Evolutionary conservation across 2,797 vertebrate genomes (phyloP).

Genomic region (Sitta carolinensis): DNA sequence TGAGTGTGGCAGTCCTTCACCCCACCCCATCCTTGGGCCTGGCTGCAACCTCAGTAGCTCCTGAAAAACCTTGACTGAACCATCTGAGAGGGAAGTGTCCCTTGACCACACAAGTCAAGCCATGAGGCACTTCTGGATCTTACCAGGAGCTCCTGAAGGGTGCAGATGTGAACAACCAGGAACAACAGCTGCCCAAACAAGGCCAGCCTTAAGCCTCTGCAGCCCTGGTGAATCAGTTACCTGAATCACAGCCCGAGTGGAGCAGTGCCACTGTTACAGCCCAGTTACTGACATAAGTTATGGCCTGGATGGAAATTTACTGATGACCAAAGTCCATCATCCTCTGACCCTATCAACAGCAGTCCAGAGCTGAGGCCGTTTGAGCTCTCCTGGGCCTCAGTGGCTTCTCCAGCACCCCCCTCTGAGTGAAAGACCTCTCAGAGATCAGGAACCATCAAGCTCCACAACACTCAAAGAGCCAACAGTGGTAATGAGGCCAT

Average conservation of each 20-base stretch:
- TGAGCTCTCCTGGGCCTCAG: too few relatives aligned
- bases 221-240: neutral
- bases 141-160: neutral
- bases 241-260: neutral
- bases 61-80: neutral
- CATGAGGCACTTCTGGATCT: rapidly evolving
- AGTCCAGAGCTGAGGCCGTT: neutral
- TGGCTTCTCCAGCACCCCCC: neutral
- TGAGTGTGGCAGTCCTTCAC: neutral
- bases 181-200: neutral
- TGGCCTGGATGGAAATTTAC: neutral
- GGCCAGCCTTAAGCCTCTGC: neutral
- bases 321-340: neutral
- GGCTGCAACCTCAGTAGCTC: neutral
- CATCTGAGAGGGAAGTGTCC: neutral
- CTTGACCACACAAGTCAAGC: neutral
- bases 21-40: neutral
- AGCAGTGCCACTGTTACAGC: neutral
- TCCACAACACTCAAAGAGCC: rapidly evolving
- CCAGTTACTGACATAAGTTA: neutral
- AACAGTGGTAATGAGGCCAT: neutral
- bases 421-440: neutral
- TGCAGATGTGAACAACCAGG: neutral
- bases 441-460: rapidly evolving
- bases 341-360: neutral